Evolutionary conservation across 2,797 vertebrate genomes (phyloP).

Genomic region (Enteromius paludinosus): DNA sequence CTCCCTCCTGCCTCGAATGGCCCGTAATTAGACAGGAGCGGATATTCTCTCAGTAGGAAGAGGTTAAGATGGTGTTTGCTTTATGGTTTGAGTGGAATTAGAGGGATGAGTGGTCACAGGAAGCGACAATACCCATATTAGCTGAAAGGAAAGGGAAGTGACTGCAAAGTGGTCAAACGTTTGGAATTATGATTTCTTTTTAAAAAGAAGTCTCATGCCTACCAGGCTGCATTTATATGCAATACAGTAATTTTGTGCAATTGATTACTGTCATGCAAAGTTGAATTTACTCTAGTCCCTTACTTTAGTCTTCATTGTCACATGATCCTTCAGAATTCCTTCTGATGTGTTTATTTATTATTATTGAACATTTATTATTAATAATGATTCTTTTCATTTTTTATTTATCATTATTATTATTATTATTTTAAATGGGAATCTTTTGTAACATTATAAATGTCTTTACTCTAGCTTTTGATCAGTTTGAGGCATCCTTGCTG

Average conservation of each 20-base stretch:
- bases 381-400: background rate
- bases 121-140: constrained; percentile 38
- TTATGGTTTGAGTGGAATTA: constrained; percentile 40
- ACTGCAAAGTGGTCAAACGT: constrained; percentile 5
- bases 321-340: background rate
- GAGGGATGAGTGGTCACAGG: constrained; percentile 14
- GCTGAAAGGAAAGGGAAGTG: constrained; percentile 4
- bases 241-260: background rate
- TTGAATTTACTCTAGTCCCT: background rate
- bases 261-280: background rate
- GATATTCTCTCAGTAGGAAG: constrained; percentile 38
- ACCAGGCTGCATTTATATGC: background rate
- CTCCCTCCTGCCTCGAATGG: constrained; percentile 4
- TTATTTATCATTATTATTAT: no score
- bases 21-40: constrained; percentile 48
- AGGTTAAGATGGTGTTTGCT: constrained; percentile 49
- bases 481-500: background rate
- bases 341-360: background rate
- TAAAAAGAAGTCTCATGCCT: background rate
- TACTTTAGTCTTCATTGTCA: background rate
- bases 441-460: background rate
- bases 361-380: background rate
- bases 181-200: background rate
- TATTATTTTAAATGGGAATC: background rate
- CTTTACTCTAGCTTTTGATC: background rate